Evolutionary conservation across 1,140 invertebrate genomes (phyloP), one percentile per base, ranked within the genome.

Genomic region (Pemphigus obesinymphae): DNA sequence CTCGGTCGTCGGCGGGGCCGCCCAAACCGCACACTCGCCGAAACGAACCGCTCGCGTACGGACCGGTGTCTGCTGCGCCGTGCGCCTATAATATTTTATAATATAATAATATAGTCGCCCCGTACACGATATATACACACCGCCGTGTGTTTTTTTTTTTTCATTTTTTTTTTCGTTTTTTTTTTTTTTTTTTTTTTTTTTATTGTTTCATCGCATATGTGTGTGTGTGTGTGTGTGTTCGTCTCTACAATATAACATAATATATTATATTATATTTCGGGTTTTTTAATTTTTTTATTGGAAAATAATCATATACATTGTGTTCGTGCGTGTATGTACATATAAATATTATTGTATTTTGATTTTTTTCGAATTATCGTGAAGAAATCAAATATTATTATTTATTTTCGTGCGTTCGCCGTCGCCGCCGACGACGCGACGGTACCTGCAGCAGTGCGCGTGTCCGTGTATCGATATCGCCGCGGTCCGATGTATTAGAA

Each of bases 31-130:
- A 45, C 76, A 80, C 76, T 80, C 76, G 76, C 26, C 76, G 76
- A 80, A 80, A 80, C 76, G 76, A 80, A 80, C 76, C 76, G 76
- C 55, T 80, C 76, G 58, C 76, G 76, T 43, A 80, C 53, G 76
- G 76, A 63, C 55, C 76, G 55, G 75, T 78, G 75, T 58, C 75
- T 43, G 75, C 37, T 40, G 37, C 37, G 37, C 37, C 50, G 40
- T 26, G n/a, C 68, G 37, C 40, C 23, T 34, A 7, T 37, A 37
- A 34, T 34, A 58, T 20, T 10, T n/a, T n/a, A 26, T 7, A 53
- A 53, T 53, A n/a, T 17, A 29, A 15, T 61, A 61, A 55, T 55
- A 29, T 70, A 11, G 29, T 66, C 34, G 63, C 37, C 26, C 29
- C 29, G 58, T n/a, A n/a, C 17, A 43, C 10, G 4, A 0, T n/a